Evolutionary conservation across 2,888 invertebrate genomes (phyloP).

Genomic region (Lasius fuliginosus): DNA sequence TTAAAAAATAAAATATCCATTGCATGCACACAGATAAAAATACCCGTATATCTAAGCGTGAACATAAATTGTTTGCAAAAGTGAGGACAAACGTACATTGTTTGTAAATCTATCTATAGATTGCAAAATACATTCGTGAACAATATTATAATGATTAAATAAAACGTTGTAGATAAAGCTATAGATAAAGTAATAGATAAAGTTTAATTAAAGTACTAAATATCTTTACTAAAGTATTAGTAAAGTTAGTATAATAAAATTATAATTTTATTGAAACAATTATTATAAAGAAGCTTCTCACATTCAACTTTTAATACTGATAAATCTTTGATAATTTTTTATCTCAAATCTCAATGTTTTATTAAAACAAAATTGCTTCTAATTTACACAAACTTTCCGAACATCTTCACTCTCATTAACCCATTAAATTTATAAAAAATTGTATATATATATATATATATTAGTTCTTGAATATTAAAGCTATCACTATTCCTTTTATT

Average conservation of each 20-base stretch:
- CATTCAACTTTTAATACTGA: neutral
- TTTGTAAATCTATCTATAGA: neutral
- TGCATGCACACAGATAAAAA: neutral
- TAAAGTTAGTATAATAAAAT: neutral
- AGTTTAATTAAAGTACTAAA: neutral
- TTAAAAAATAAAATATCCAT: neutral
- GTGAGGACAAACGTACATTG: neutral
- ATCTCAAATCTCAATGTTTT: neutral
- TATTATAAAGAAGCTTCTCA: neutral
- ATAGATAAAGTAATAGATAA: neutral
- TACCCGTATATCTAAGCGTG: neutral
- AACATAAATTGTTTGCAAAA: neutral
- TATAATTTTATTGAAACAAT: neutral
- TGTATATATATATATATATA: neutral
- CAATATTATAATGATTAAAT: conserved; percentile 1
- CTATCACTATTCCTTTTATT: conserved; percentile 20
- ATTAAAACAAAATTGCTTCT: neutral
- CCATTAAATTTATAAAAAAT: neutral
- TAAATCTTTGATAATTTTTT: neutral
- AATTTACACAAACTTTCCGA: neutral
- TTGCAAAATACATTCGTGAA: neutral
- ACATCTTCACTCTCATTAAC: neutral
- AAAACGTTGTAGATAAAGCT: neutral
- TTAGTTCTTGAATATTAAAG: neutral
- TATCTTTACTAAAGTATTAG: neutral